Conservation (phyloP, 2,888 invertebrate genomes). For the Magallana nippona region DNA sequence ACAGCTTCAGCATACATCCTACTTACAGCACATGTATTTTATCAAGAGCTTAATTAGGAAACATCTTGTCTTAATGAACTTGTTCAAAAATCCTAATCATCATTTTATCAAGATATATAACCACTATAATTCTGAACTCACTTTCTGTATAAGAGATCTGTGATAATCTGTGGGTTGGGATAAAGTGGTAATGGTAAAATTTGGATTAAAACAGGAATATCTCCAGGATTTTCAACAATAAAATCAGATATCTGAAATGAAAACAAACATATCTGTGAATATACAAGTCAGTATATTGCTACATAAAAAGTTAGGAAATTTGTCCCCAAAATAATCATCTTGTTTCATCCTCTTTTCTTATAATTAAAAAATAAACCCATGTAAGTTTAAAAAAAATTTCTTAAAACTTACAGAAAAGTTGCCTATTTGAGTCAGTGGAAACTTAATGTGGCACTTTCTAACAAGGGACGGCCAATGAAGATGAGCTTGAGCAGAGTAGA, state of each 20-base stretch:
- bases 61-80: too few relatives aligned
- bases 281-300: neutral
- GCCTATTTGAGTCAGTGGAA: constrained; percentile 88
- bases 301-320: neutral
- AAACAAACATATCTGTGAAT: neutral
- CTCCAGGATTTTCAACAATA: constrained; percentile 87
- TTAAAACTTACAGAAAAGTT: constrained; percentile 83
- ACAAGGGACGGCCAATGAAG: constrained; percentile 85
- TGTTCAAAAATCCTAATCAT: too few relatives aligned
- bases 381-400: neutral
- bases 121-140: constrained; percentile 14
- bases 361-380: too few relatives aligned
- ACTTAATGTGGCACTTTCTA: constrained; percentile 82
- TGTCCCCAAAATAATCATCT: neutral
- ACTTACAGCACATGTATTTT: too few relatives aligned
- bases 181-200: constrained; percentile 87
- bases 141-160: constrained; percentile 76
- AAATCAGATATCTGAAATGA: constrained; percentile 83
- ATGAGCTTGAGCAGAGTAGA: constrained; percentile 85
- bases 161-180: constrained; percentile 83
- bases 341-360: too few relatives aligned
- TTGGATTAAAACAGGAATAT: constrained; percentile 86
- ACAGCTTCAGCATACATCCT: too few relatives aligned
- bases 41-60: too few relatives aligned
- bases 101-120: neutral